These are phyloP conservation scores for Montifringilla adamsi DNA, from an alignment of 2,113 vertebrate genomes.

Conservation along the genomic window DNA sequence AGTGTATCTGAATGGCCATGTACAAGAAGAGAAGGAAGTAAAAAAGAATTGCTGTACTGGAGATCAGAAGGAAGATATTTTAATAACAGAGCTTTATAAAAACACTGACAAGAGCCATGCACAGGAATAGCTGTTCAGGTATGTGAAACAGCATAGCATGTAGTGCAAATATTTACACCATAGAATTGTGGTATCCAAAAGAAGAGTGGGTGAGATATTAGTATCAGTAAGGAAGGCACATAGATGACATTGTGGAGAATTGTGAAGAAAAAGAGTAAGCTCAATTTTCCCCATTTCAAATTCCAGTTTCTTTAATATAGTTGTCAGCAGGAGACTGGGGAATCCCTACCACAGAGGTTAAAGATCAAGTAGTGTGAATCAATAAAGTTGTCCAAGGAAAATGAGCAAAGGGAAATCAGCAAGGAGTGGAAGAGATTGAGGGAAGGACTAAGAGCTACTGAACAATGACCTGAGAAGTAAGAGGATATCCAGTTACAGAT, in stretches of 20 bases:
- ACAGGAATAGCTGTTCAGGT: neutral
- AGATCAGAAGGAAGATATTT: neutral
- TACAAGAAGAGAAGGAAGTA: neutral
- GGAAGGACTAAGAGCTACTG: neutral
- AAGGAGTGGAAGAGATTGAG: neutral
- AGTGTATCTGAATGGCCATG: neutral
- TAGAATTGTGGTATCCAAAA: neutral
- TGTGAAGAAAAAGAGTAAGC: neutral
- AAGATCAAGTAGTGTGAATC: neutral
- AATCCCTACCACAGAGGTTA: neutral
- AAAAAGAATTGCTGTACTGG: neutral
- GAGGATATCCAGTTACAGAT: neutral
- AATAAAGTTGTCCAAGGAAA: neutral
- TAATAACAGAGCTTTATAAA: neutral
- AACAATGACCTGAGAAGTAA: neutral
- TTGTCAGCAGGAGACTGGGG: neutral
- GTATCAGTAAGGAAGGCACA: neutral
- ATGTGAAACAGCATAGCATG: neutral
- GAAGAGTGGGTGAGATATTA: neutral
- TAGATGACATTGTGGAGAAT: neutral
- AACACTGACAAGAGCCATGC: neutral
- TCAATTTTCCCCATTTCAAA: neutral
- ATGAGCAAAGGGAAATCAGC: neutral
- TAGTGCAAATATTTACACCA: neutral
- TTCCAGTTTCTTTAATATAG: neutral